Percentiles rank a stretch among this genome's conserved stretches.
These are phyloP conservation scores for Dicrurus megarhynchus DNA, from an alignment of 2,113 vertebrate genomes.

Conservation along the genomic window DNA sequence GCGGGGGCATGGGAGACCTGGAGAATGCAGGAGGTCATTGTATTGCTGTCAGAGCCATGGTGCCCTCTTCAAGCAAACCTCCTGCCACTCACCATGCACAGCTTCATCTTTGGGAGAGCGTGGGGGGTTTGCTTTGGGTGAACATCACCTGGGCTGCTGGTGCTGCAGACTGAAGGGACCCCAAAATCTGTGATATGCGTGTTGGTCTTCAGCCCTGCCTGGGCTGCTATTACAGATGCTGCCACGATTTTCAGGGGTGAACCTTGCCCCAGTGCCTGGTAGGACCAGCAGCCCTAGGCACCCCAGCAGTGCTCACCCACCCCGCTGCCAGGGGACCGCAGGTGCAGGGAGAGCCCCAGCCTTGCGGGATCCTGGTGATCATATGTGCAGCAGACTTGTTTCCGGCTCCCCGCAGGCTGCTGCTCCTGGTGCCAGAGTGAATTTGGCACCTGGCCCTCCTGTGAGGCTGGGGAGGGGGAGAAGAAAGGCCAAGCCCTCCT, in stretches of 20 bases:
- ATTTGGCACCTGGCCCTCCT: conserved; percentile 57
- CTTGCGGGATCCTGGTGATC: not conserved
- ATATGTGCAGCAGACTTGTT: not conserved
- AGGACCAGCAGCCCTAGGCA: not conserved
- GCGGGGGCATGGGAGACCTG: not conserved
- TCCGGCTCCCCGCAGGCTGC: not conserved
- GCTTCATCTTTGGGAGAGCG: accelerated
- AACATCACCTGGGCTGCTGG: not conserved
- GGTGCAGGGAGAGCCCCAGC: not conserved
- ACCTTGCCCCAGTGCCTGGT: not conserved
- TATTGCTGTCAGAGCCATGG: accelerated
- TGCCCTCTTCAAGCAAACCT: not conserved
- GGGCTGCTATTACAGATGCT: not conserved
- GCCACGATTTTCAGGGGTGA: not conserved
- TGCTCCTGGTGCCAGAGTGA: not conserved
- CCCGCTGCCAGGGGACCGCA: accelerated
- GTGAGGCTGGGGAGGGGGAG: not conserved
- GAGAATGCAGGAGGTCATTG: not conserved
- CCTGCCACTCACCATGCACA: not conserved
- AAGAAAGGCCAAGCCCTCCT: not conserved
- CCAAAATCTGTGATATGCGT: accelerated
- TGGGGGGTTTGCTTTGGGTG: not conserved
- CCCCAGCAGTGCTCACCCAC: not conserved
- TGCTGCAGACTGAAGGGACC: not conserved
- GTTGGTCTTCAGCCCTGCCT: not conserved